Conservation (phyloP, 2,888 invertebrate genomes). For the Andrena camellia region DNA sequence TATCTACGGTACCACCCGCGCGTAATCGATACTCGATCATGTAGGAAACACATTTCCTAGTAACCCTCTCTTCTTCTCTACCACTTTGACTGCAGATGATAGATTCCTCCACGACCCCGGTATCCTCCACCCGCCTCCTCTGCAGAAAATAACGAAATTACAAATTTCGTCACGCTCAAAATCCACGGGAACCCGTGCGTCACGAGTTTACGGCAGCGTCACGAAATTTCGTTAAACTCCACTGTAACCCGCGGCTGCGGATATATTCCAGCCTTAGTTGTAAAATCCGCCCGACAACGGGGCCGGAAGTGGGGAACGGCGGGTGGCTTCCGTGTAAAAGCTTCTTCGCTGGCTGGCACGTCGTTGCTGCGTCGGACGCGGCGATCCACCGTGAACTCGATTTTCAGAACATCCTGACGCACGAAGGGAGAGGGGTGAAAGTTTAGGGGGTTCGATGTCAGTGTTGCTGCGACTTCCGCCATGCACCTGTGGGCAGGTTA, state of each 20-base stretch:
- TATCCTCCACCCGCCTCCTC: background rate
- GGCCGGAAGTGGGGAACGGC: constrained; percentile 30
- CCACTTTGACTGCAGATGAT: background rate
- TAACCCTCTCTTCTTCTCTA: background rate
- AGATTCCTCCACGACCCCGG: background rate
- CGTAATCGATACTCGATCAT: too few species aligned
- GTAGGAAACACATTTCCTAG: too few species aligned
- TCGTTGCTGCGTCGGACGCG: constrained; percentile 41
- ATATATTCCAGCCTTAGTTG: constrained; percentile 39
- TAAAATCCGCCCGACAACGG: constrained; percentile 32
- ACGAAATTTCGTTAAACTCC: constrained; percentile 52
- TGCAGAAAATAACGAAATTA: background rate
- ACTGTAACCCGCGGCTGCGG: constrained; percentile 9
- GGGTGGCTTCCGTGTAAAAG: constrained; percentile 38
- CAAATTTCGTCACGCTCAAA: constrained; percentile 24
- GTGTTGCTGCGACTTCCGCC: background rate
- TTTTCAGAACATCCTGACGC: constrained; percentile 64
- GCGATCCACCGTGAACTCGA: constrained; percentile 68
- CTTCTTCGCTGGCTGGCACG: constrained; percentile 28
- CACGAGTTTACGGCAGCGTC: constrained; percentile 15
- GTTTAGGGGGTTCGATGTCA: constrained; percentile 30
- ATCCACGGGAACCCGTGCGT: constrained; percentile 7
- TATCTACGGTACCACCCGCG: too few species aligned
- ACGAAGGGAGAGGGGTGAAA: constrained; percentile 44
- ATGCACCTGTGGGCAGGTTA: background rate